Percentiles rank a stretch among this genome's conserved stretches.
Evolutionary conservation across 1,140 invertebrate species (phyloP).

Genomic region (Drosophila willistoni): DNA sequence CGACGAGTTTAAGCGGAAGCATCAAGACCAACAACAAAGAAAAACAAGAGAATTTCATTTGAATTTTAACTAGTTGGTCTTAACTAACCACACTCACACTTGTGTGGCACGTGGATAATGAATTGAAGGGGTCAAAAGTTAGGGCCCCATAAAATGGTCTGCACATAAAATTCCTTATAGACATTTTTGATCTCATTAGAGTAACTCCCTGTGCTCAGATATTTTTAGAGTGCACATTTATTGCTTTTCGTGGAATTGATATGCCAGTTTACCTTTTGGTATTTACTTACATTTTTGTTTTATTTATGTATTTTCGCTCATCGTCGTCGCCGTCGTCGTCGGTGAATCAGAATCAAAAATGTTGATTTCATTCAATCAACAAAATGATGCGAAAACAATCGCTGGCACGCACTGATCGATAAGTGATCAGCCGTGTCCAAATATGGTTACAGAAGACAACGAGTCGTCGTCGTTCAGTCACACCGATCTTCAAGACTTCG

Average conservation of each 20-base stretch:
- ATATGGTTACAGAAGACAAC: slow-evolving; percentile 17
- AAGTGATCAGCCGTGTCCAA: slow-evolving; percentile 21
- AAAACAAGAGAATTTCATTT: slow-evolving; percentile 1
- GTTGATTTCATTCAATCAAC: slow-evolving; percentile 30
- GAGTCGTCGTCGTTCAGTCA: slow-evolving; percentile 16
- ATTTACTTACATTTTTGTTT: slow-evolving; percentile 4
- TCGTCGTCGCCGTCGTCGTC: not conserved
- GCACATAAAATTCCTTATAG: not conserved
- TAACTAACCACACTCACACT: not conserved
- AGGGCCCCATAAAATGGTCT: not conserved
- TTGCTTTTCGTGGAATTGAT: slow-evolving; percentile 8
- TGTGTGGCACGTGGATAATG: slow-evolving; percentile 12
- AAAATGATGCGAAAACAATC: slow-evolving; percentile 30
- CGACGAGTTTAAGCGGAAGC: slow-evolving; percentile 12
- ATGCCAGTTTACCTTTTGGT: not conserved
- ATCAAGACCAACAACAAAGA: not conserved
- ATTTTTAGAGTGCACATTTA: slow-evolving; percentile 18
- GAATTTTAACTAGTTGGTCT: not conserved
- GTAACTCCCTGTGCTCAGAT: not conserved
- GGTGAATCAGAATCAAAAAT: slow-evolving; percentile 23
- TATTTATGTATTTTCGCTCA: slow-evolving; percentile 6
- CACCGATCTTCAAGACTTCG: slow-evolving; percentile 10
- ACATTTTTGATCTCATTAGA: not conserved
- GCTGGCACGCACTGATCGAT: slow-evolving; percentile 21
- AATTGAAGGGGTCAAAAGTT: slow-evolving; percentile 14